Evolutionary conservation across 2,888 invertebrate genomes (phyloP), one percentile per base, ranked within the genome.

Genomic region (Hirtodrosophila alboralis): DNA sequence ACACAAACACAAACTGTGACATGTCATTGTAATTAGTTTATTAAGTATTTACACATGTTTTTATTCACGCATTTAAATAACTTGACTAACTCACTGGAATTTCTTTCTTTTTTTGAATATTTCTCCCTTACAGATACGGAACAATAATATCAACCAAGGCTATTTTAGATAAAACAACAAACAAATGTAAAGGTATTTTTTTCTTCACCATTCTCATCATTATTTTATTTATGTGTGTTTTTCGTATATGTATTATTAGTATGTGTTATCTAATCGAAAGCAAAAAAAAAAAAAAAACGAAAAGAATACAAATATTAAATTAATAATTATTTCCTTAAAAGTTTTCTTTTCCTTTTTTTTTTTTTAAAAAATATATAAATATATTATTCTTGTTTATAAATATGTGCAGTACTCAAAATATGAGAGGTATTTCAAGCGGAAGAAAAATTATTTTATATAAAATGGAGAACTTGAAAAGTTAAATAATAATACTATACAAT

Each of bases 141-240:
- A 97, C 95, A 92, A 99, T 99, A 91, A 97, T 97, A 91, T 99
- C 98, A 91, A 99, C 98, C 91, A 98, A 99, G 94, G 98, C 99
- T 91, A 99, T 99, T 92, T 93, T 99, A 93, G 99, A 99, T 93
- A 98, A 98, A 93, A 96, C 96, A 92, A 98, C 98, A 90, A 98
- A 97, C 93, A 97, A 98, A 94, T 99, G 99, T 95, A 98, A 98
- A 96, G 99, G 98, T 98, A 94, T 92, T 93, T 92, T 91, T 90
- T 90, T 90, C 90, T 90, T 89, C 90, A 89, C 89, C 89, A 89
- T 89, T 88, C 87, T 88, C 89, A 89, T 89, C 89, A 88, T 89
- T 88, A 88, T 88, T 89, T 88, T 89, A 89, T 89, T 89, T 88
- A 86, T 87, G 78, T 85, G 89, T 88, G 86, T 77, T 81, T 87